Conservation (phyloP, 92 coral and sea anemone species). For the Palythoa grandis region DNA sequence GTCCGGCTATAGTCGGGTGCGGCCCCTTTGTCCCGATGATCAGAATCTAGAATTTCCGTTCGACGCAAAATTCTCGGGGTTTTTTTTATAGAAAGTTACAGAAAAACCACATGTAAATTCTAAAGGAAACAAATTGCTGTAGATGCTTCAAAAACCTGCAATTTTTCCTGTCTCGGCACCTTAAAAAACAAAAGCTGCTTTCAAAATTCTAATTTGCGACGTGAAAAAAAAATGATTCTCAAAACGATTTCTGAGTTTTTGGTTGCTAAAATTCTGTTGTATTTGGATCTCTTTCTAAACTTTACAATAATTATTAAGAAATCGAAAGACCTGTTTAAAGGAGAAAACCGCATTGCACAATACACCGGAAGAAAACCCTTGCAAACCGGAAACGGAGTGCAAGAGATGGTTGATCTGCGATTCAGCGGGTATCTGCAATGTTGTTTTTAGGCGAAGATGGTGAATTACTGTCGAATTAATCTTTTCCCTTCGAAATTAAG, state of each 20-base stretch:
- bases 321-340: neutral
- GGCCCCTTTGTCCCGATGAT: constrained; percentile 43
- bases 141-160: neutral
- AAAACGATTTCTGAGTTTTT: neutral
- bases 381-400: constrained; percentile 69
- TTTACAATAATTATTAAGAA: constrained; percentile 6
- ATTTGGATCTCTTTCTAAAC: neutral
- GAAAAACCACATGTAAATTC: constrained; percentile 51
- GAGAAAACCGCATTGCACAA: constrained; percentile 30
- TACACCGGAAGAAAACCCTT: constrained; percentile 75
- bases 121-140: neutral
- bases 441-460: neutral
- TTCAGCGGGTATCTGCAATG: neutral
- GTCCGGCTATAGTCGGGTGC: constrained; percentile 41
- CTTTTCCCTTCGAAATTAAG: neutral
- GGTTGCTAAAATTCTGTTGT: neutral
- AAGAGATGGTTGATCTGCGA: neutral
- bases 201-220: constrained; percentile 57
- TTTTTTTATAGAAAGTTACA: constrained; percentile 34
- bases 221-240: constrained; percentile 10
- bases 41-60: constrained; percentile 54
- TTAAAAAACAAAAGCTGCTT: constrained; percentile 56
- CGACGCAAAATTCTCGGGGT: constrained; percentile 42
- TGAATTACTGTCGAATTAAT: neutral
- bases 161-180: constrained; percentile 59